phyloP scores from a whole-genome alignment of 2,797 vertebrate genomes.

The Peromyscus eremicus region DNA sequence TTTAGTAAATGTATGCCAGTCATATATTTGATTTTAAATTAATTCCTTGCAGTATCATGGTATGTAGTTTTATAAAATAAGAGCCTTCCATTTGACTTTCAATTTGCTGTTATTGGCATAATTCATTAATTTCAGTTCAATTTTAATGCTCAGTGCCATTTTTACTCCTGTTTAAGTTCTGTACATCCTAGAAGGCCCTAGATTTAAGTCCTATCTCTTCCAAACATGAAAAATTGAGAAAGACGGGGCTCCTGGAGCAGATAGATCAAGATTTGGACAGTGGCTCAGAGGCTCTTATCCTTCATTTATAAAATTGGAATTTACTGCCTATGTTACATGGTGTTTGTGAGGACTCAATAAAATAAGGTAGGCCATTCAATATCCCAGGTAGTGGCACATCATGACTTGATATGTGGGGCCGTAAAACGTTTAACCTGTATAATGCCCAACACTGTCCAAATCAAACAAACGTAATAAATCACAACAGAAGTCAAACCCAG shows the following conservation, averaged over 20 bases:
- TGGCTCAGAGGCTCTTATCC: not conserved
- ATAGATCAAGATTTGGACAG: not conserved
- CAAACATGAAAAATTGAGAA: not conserved
- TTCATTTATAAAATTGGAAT: slow-evolving; percentile 49
- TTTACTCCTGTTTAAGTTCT: slow-evolving; percentile 1
- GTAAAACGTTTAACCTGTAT: slow-evolving; percentile 23
- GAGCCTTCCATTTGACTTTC: slow-evolving; percentile 23
- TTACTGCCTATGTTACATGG: not conserved
- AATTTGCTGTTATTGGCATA: not conserved
- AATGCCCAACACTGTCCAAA: not conserved
- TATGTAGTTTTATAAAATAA: not conserved
- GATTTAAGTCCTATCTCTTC: not conserved
- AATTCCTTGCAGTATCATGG: not conserved
- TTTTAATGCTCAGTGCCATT: not conserved
- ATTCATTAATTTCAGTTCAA: slow-evolving; percentile 24
- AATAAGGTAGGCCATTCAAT: not conserved
- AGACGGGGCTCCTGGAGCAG: not conserved
- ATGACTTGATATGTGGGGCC: not conserved
- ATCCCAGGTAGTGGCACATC: not conserved
- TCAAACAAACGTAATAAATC: not conserved
- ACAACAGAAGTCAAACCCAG: slow-evolving; percentile 1
- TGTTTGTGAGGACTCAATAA: not conserved
- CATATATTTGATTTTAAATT: slow-evolving; percentile 6
- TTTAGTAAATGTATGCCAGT: not conserved
- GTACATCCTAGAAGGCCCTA: not conserved